Base-by-base conservation (phyloP, 2,113 vertebrate genomes). In the Sander lucioperca region DNA sequence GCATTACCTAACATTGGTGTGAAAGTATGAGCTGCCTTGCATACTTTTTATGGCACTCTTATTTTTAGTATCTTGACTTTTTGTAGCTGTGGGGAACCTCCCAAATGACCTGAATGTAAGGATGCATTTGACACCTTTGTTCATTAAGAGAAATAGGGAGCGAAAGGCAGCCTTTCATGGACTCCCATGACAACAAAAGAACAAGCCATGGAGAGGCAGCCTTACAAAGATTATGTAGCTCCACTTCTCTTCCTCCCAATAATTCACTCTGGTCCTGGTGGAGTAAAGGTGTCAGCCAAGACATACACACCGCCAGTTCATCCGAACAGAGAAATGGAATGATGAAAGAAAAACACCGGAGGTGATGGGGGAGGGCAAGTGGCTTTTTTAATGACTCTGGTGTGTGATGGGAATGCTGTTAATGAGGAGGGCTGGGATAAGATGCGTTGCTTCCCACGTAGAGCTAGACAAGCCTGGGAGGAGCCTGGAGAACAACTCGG, bases 131-230 rank as follows among this genome's bases (percentile, higher is more conserved):
- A 95, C 94, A 95, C 92, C 86, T 89, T 91, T 91, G 92, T 93
- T 95, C 94, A 95, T 95, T 94, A 96, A 93, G 91, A 93, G 84
- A 88, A 91, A 93, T 74, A 63, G 77, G 77, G 86, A 93, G 87
- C 73, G 86, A 73, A 84, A 91, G 74, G 80, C 62, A 91, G 82
- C 82, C 86, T 89, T 91, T 88, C 89, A 80, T 91, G 74, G 83
- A 82, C 88, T 93, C 91, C 88, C 89, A 91, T n/a, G 90, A 87
- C 85, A 89, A 88, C 84, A 86, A 43, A 75, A 77, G 75, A 84
- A 79, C 45, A 74, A 76, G 86, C 79, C 81, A 77, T 25, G n/a
- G 59, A 91, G 86, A 90, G 80, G 65, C 74, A 69, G 90, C 73
- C 93, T 91, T 88, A 82, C 77, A 68, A 86, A 91, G 90, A 83